Evolutionary conservation across 1,140 invertebrate species (phyloP), one percentile per base, ranked within the genome.

Genomic region (Formica exsecta): DNA sequence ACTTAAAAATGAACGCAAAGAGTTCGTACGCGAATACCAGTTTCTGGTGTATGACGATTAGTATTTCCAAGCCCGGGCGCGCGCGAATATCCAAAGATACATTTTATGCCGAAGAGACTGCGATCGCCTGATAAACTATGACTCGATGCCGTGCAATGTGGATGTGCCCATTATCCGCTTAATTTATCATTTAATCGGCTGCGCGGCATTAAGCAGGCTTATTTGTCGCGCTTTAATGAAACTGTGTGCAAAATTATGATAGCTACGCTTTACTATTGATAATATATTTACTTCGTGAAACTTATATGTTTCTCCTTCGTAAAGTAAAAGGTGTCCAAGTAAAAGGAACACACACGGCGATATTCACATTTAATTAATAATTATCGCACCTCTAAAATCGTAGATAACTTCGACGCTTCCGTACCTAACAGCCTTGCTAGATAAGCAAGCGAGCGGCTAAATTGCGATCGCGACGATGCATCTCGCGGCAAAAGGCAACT

Each of bases 141-240:
- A 64, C 19, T 41, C 29, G 29, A 68, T 48, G 22, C 13, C 48
- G 51, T 22, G 41, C 48, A 38, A 59, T 81, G 36, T 16, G 32
- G 77, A 2, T 36, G 19, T 29, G 59, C 2, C 41, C n/a, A 44
- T 73, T 44, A 41, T 38, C 29, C 29, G 25, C 13, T 87, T 81
- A 65, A 81, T 74, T 75, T 66, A 36, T 38, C 38, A 32, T 86
- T 86, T 87, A 86, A 86, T 77, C 70, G 70, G 36, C 65, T 9
- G 1, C 51, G 16, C 19, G 13, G 7, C 19, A 25, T 74, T 51
- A 59, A 74, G 25, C 6, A 57, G 19, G 38, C 13, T 84, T 19
- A 32, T 19, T 44, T 16, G 68, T 36, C 19, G 19, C 8, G 13
- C 44, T 85, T 86, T 75, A 85, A 75, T 68, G 62, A 85, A 29